Conservation (phyloP, 2,888 invertebrate species). For the Ennomos erosarius region DNA sequence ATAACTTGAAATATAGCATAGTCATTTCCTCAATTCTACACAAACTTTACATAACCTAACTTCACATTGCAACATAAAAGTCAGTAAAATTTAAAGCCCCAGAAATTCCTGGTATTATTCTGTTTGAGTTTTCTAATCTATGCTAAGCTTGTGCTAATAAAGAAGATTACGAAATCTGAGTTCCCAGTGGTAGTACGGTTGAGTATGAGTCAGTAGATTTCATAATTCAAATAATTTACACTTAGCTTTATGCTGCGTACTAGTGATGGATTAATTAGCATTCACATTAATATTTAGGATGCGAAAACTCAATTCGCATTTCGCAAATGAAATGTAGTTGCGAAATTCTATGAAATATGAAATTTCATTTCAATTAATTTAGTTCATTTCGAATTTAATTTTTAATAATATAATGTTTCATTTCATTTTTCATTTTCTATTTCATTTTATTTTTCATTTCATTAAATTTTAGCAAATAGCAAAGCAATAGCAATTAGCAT, state of each 20-base stretch:
- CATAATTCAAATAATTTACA: conserved; percentile 36
- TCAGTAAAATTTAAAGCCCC: conserved; percentile 9
- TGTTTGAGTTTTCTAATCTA: conserved; percentile 35
- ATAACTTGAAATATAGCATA: conserved; percentile 7
- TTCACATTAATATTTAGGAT: too few species aligned
- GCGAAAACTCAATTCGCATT: too few species aligned
- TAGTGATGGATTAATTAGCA: too few species aligned
- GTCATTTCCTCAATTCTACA: conserved; percentile 5
- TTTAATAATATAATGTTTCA: too few species aligned
- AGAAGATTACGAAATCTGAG: conserved; percentile 39
- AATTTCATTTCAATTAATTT: too few species aligned
- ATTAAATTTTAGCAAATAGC: too few species aligned
- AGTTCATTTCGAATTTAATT: too few species aligned
- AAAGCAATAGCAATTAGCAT: too few species aligned
- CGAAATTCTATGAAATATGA: too few species aligned
- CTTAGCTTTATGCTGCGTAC: conserved; percentile 16
- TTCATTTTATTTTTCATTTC: too few species aligned
- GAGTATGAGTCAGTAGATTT: conserved; percentile 37
- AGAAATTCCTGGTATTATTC: conserved; percentile 23
- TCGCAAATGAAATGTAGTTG: too few species aligned
- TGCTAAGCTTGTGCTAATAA: conserved; percentile 42
- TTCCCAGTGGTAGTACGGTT: conserved; percentile 28
- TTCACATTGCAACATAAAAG: conserved; percentile 3
- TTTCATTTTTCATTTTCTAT: too few species aligned
- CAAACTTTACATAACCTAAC: conserved; percentile 12